Evolutionary conservation across 2,888 invertebrate species (phyloP).

Genomic region (Furcula furcula): DNA sequence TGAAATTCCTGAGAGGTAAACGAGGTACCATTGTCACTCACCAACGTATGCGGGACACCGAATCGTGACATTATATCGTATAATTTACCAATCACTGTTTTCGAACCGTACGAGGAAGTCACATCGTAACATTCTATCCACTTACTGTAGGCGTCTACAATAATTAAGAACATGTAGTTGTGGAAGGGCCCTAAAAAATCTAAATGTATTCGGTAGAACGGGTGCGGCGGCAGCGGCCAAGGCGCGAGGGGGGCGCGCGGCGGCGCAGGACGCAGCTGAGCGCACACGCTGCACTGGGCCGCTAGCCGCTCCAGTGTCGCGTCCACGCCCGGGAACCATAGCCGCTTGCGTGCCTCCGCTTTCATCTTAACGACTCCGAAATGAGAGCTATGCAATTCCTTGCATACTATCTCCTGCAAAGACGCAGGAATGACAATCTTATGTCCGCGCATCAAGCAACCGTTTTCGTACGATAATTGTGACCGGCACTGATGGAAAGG

Average conservation of each 20-base stretch:
- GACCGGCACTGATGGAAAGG: background rate
- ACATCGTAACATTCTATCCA: conserved; percentile 27
- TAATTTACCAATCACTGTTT: conserved; percentile 10
- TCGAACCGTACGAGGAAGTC: conserved; percentile 3
- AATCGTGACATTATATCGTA: conserved; percentile 15
- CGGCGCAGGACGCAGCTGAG: conserved; percentile 1
- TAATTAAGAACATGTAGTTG: conserved; percentile 11
- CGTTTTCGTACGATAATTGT: background rate
- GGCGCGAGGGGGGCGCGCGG: conserved; percentile 17
- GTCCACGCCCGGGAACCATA: conserved; percentile 27
- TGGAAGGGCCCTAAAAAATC: conserved; percentile 26
- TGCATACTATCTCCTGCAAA: no score
- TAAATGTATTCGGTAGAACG: conserved; percentile 21
- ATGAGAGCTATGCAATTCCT: conserved; percentile 1
- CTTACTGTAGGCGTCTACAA: conserved; percentile 24
- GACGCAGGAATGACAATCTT: no score
- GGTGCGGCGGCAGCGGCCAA: conserved; percentile 16
- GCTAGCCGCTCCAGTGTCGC: conserved; percentile 9
- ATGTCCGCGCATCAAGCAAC: no score
- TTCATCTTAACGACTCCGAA: conserved; percentile 2
- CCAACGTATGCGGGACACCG: conserved; percentile 7
- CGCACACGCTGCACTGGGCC: background rate
- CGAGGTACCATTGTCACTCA: conserved; percentile 11
- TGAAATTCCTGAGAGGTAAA: conserved; percentile 7
- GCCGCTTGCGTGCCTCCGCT: conserved; percentile 5